A percentile compares a stretch with the other conserved stretches of the same genome.
These are phyloP conservation scores for Otis tarda DNA, from an alignment of 2,113 vertebrate species.

Conservation along the genomic window DNA sequence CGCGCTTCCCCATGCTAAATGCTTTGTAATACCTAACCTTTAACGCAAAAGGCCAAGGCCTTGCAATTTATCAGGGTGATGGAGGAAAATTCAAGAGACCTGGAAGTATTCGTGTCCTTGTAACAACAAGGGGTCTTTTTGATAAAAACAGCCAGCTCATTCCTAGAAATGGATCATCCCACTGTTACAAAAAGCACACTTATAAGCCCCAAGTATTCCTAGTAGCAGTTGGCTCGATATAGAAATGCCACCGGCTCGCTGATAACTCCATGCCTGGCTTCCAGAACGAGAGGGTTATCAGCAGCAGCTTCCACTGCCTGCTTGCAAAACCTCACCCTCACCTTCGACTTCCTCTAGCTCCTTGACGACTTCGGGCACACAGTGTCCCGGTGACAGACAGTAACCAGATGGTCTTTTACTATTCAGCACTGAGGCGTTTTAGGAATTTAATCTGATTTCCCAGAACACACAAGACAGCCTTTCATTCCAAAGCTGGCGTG, in stretches of 20 bases:
- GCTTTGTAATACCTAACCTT: not conserved
- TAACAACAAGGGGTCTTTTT: not conserved
- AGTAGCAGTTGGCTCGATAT: not conserved
- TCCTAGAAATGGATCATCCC: constrained; percentile 1
- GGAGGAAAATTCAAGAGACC: not conserved
- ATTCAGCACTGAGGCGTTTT: not conserved
- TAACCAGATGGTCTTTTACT: constrained; percentile 38
- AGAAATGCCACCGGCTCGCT: not conserved
- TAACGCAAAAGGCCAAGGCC: not conserved
- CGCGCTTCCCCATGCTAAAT: not conserved
- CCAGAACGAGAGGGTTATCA: not conserved
- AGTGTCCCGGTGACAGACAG: constrained; percentile 15
- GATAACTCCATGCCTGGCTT: constrained; percentile 5
- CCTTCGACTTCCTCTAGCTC: not conserved
- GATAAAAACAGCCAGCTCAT: not conserved
- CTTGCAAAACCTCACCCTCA: constrained; percentile 46
- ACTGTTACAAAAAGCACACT: not conserved
- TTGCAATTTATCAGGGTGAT: not conserved
- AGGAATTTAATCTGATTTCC: constrained; percentile 64
- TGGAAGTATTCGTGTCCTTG: not conserved
- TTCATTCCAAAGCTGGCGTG: not conserved
- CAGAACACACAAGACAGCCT: not conserved
- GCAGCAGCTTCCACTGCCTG: not conserved
- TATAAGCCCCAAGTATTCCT: not conserved
- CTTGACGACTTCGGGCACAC: not conserved